These are phyloP conservation scores for Chromobotia macracanthus DNA, from an alignment of 2,797 vertebrate genomes.

Conservation along the genomic window DNA sequence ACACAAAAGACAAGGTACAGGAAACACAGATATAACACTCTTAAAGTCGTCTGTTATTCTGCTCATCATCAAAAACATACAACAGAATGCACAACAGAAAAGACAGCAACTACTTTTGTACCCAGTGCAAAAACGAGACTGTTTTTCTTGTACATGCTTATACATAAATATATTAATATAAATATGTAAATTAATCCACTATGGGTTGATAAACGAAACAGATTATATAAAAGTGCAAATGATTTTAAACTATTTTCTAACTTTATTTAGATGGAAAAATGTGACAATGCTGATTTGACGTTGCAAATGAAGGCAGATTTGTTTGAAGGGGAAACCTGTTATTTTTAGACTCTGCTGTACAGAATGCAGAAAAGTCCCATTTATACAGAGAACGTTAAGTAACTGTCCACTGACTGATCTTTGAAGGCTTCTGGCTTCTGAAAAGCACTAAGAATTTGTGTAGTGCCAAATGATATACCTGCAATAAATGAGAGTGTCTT, in stretches of 20 bases:
- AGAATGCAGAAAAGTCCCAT: constrained; percentile 78
- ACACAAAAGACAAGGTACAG: constrained; percentile 97
- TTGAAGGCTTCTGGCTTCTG: constrained; percentile 78
- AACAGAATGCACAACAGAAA: constrained; percentile 92
- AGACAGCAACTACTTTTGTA: constrained; percentile 91
- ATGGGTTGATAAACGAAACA: constrained; percentile 85
- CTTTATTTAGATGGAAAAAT: constrained; percentile 83
- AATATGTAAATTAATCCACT: constrained; percentile 78
- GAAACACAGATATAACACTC: constrained; percentile 94
- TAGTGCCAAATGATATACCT: constrained; percentile 87
- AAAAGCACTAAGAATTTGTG: constrained; percentile 81
- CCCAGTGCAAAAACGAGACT: constrained; percentile 87
- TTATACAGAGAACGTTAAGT: constrained; percentile 82
- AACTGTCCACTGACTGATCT: constrained; percentile 78
- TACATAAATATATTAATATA: constrained; percentile 84
- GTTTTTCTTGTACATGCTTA: constrained; percentile 96
- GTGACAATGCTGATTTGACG: constrained; percentile 75
- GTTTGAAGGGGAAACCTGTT: constrained; percentile 76
- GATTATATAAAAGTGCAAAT: constrained; percentile 87
- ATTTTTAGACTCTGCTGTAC: constrained; percentile 80
- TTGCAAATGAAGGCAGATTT: constrained; percentile 73
- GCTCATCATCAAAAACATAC: constrained; percentile 78
- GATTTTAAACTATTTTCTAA: constrained; percentile 94
- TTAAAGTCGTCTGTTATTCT: constrained; percentile 61
- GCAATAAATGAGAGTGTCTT: constrained; percentile 83